Conservation (phyloP, 2,113 vertebrate genomes). For the Syrrhaptes paradoxus region DNA sequence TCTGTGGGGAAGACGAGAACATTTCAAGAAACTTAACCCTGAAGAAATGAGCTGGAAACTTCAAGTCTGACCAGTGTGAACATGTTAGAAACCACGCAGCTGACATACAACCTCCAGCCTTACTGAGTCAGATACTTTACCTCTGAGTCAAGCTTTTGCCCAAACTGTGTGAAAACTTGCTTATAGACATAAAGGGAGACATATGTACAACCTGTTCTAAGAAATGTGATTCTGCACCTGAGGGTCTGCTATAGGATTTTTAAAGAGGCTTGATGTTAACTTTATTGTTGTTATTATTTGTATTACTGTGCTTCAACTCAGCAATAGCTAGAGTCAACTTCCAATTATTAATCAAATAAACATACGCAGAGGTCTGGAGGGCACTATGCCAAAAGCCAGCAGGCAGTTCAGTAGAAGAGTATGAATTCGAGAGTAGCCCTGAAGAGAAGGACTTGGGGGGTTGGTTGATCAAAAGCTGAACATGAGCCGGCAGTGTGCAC, state of each 20-base stretch:
- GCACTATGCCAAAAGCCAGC: neutral
- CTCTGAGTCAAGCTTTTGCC: neutral
- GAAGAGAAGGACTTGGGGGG: too few species aligned
- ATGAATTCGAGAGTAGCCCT: neutral
- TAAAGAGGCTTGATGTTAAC: neutral
- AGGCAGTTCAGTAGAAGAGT: neutral
- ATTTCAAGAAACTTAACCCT: conserved; percentile 23
- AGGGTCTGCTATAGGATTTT: neutral
- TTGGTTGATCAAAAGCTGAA: too few species aligned
- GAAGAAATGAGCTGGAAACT: conserved; percentile 24
- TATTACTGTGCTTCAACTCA: neutral
- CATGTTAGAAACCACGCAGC: neutral
- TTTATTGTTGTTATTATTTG: neutral
- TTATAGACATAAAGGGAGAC: neutral
- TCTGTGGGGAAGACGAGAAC: neutral
- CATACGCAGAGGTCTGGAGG: neutral
- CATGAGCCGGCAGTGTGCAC: too few species aligned
- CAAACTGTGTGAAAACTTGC: neutral
- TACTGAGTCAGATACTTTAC: neutral
- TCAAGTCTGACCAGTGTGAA: neutral
- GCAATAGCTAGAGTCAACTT: neutral
- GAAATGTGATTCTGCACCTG: neutral
- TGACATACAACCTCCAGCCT: neutral
- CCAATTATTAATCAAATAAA: conserved; percentile 2
- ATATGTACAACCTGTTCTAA: accelerated